A percentile compares a stretch with the other conserved stretches of the same genome.
These are phyloP conservation scores for Gulo gulo DNA, from an alignment of 2,113 vertebrate genomes.

Conservation along the genomic window DNA sequence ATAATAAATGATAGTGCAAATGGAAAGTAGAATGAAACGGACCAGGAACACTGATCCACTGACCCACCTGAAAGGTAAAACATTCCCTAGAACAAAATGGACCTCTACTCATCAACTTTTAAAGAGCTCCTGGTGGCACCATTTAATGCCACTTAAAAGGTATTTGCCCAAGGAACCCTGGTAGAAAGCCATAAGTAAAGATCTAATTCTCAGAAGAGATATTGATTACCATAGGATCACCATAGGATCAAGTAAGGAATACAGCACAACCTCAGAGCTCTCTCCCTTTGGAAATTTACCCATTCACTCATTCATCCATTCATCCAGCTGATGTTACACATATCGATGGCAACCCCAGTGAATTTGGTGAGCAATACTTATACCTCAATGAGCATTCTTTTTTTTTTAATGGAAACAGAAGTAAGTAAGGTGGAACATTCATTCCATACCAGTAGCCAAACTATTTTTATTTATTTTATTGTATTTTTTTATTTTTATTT, in stretches of 20 bases:
- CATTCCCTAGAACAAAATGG: neutral
- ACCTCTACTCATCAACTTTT: neutral
- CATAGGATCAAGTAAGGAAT: neutral
- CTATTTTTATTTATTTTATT: neutral
- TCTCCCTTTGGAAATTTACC: neutral
- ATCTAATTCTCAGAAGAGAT: neutral
- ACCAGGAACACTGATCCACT: neutral
- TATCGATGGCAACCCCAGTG: neutral
- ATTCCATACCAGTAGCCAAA: neutral
- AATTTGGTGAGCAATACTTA: no score
- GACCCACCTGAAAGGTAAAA: neutral
- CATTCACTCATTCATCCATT: neutral
- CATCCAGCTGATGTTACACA: neutral
- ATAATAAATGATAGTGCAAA: neutral
- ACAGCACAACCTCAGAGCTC: neutral
- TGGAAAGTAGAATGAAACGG: neutral
- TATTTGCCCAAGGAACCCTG: neutral
- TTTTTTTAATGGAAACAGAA: constrained; percentile 27
- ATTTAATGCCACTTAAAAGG: neutral
- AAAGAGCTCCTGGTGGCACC: neutral
- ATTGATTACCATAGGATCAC: neutral
- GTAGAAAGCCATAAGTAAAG: neutral
- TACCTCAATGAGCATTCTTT: neutral
- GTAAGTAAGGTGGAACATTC: neutral
- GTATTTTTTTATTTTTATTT: neutral